These are phyloP conservation scores for Abrostola tripartita DNA, from an alignment of 2,888 invertebrate genomes.

Conservation along the genomic window DNA sequence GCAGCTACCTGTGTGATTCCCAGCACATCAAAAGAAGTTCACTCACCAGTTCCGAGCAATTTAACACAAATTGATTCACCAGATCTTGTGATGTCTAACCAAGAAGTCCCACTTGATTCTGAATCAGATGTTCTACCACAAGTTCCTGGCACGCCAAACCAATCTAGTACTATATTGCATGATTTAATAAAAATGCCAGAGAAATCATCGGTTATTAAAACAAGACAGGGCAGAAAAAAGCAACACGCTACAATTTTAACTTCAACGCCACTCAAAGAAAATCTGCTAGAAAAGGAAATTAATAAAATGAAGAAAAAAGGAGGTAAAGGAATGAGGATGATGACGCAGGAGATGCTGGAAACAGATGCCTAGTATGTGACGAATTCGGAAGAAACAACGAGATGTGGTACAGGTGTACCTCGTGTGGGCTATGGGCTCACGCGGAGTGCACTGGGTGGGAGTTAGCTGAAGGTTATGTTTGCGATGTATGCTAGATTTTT, in stretches of 20 bases:
- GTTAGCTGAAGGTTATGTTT: too few relatives aligned
- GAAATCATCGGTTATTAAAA: conserved; percentile 48
- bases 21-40: conserved; percentile 58
- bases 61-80: conserved; percentile 46
- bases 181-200: conserved; percentile 46
- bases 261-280: conserved; percentile 58
- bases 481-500: too few relatives aligned
- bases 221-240: conserved; percentile 56
- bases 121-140: conserved; percentile 33
- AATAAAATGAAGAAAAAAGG: conserved; percentile 47
- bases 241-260: conserved; percentile 61
- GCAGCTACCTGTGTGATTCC: conserved; percentile 45
- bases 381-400: too few relatives aligned
- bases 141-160: conserved; percentile 36
- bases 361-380: too few relatives aligned
- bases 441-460: too few relatives aligned
- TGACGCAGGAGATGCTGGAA: too few relatives aligned
- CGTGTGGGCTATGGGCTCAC: too few relatives aligned
- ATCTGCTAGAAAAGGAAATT: conserved; percentile 55
- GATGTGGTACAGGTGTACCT: too few relatives aligned
- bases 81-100: conserved; percentile 35
- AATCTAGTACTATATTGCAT: conserved; percentile 36
- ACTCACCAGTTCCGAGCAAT: conserved; percentile 43
- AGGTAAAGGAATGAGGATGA: conserved; percentile 28
- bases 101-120: conserved; percentile 39